phyloP scores from a whole-genome alignment of 30 jellyfish, hydroid and myxozoan genomes.

The Mastigias papua region DNA sequence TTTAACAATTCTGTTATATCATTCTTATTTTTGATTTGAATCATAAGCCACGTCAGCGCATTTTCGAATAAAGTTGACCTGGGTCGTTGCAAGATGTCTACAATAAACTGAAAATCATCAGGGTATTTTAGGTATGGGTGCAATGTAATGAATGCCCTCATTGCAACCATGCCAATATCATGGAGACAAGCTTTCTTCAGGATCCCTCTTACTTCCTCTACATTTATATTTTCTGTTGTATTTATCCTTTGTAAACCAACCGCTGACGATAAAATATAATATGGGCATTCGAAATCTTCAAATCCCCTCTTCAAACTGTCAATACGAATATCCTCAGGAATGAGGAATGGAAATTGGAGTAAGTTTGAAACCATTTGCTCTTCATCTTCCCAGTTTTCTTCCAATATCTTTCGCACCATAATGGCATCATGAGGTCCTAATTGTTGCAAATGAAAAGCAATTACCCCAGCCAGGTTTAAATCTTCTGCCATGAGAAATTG shows the following conservation, averaged over 20 bases:
- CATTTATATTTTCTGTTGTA: constrained; percentile 14
- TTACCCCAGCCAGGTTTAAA: constrained; percentile 75
- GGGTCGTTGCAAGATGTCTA: constrained; percentile 63
- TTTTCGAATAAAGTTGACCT: constrained; percentile 78
- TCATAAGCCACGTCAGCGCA: constrained; percentile 79
- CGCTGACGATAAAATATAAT: constrained; percentile 83
- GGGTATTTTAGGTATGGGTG: constrained; percentile 76
- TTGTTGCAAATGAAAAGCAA: constrained; percentile 49
- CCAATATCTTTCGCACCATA: constrained; percentile 70
- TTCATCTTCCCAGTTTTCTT: constrained; percentile 92
- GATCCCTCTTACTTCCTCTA: constrained; percentile 6
- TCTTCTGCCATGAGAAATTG: constrained; percentile 86
- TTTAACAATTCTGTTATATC: constrained; percentile 48
- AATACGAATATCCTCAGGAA: constrained; percentile 89
- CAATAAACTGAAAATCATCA: constrained; percentile 49
- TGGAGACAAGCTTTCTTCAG: constrained; percentile 77
- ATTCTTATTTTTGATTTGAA: constrained; percentile 45
- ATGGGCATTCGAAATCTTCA: constrained; percentile 76
- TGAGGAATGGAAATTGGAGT: constrained; percentile 76
- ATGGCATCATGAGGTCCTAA: constrained; percentile 62
- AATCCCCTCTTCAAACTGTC: constrained; percentile 71
- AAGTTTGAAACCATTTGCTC: constrained; percentile 91
- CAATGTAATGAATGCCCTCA: constrained; percentile 84
- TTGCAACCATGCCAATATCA: constrained; percentile 84
- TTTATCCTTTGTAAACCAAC: constrained; percentile 81